These are phyloP conservation scores for Oncorhynchus tshawytscha DNA, from an alignment of 2,113 vertebrate species.

Conservation along the genomic window DNA sequence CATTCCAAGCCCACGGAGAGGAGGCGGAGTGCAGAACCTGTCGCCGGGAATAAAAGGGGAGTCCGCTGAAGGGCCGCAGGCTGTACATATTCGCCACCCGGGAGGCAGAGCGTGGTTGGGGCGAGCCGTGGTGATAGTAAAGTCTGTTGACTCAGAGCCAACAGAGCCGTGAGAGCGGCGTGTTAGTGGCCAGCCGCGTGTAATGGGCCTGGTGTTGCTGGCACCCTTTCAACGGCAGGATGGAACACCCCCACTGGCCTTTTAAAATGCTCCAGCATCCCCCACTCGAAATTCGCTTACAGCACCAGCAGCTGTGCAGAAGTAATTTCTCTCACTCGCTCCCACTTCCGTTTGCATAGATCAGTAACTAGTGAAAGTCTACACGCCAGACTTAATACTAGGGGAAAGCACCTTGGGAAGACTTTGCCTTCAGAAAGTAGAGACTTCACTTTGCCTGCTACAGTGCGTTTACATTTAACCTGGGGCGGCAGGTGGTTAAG, in stretches of 20 bases:
- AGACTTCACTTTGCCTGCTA: too few species aligned
- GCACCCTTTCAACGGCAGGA: constrained; percentile 64
- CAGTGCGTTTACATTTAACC: too few species aligned
- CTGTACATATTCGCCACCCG: constrained; percentile 45
- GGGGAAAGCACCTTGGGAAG: too few species aligned
- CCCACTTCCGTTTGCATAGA: not conserved
- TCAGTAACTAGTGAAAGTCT: too few species aligned
- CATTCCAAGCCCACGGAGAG: constrained; percentile 46
- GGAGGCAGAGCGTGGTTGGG: constrained; percentile 1
- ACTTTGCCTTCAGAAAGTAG: too few species aligned
- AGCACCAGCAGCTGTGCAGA: constrained; percentile 43
- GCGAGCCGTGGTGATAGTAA: constrained; percentile 19
- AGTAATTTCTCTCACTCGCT: constrained; percentile 8
- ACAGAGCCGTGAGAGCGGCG: not conserved
- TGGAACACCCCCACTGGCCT: constrained; percentile 33
- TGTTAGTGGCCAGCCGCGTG: constrained; percentile 34
- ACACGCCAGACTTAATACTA: too few species aligned
- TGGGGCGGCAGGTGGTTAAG: too few species aligned
- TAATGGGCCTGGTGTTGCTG: constrained; percentile 42
- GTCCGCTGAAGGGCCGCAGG: constrained; percentile 63
- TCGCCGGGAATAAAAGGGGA: constrained; percentile 60
- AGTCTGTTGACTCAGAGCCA: constrained; percentile 35
- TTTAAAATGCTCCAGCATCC: constrained; percentile 48
- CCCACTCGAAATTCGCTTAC: constrained; percentile 29
- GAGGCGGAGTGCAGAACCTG: constrained; percentile 63